These are phyloP conservation scores for Coregonus sp. DNA, from an alignment of 2,797 vertebrate species.

Conservation along the genomic window DNA sequence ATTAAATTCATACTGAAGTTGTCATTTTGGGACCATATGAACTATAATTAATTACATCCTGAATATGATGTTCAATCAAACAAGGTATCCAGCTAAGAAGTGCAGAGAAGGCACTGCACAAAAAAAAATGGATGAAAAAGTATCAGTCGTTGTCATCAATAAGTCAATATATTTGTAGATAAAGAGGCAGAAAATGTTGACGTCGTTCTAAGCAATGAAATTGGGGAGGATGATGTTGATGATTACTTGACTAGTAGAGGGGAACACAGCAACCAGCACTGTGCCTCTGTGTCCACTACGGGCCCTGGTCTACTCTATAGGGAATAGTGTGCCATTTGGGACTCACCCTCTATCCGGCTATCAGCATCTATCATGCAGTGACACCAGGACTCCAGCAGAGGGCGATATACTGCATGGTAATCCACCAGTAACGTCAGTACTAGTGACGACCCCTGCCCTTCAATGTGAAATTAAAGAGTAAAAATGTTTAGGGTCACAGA, in stretches of 20 bases:
- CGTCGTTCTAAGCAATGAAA: neutral
- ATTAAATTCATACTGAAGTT: neutral
- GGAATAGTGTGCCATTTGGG: neutral
- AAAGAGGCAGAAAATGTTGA: no score
- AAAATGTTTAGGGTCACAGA: neutral
- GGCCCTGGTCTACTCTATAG: neutral
- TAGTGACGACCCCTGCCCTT: neutral
- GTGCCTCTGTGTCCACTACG: neutral
- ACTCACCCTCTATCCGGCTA: neutral
- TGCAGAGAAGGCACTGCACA: constrained; percentile 7
- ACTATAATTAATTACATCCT: neutral
- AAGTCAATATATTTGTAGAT: no score
- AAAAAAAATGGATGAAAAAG: neutral
- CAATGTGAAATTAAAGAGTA: neutral
- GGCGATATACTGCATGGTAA: neutral
- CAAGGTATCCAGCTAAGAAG: neutral
- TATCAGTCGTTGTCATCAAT: no score
- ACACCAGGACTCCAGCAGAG: neutral
- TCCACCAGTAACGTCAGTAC: neutral
- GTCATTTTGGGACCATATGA: neutral
- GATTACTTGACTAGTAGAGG: neutral
- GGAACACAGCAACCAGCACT: constrained; percentile 31
- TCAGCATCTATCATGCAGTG: neutral
- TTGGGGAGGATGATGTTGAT: neutral
- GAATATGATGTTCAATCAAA: neutral